A percentile compares a stretch with the other conserved stretches of the same genome.
Conservation (phyloP, 2,113 vertebrate genomes). For the Perca flavescens region DNA sequence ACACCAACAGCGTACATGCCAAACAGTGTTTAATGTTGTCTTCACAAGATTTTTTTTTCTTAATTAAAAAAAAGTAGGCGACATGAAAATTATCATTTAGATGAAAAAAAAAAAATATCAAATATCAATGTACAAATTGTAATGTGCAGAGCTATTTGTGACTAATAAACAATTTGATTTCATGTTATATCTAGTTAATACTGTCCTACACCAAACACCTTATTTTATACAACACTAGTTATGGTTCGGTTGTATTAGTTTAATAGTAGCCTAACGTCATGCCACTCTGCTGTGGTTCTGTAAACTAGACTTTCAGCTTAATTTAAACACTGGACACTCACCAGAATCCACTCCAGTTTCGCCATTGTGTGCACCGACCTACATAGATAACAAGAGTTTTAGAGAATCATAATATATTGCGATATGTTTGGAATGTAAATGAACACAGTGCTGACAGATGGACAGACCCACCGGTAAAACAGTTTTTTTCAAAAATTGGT, state of each 20-base stretch:
- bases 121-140: background rate
- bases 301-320: background rate
- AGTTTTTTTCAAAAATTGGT: no score
- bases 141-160: background rate
- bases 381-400: background rate
- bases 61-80: background rate
- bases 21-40: background rate
- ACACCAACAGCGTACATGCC: background rate
- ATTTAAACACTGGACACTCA: slow-evolving; percentile 52
- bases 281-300: no score
- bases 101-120: background rate
- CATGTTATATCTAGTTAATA: background rate
- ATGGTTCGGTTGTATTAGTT: no score
- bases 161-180: background rate
- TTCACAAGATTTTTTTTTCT: background rate
- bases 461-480: slow-evolving; percentile 33
- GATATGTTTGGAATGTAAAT: no score
- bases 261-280: background rate
- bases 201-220: no score
- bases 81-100: background rate
- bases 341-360: slow-evolving; percentile 78
- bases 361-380: slow-evolving; percentile 51
- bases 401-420: background rate
- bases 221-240: background rate
- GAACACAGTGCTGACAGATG: background rate